Conservation (phyloP, 2,888 invertebrate species). For the Erebia epiphron region DNA sequence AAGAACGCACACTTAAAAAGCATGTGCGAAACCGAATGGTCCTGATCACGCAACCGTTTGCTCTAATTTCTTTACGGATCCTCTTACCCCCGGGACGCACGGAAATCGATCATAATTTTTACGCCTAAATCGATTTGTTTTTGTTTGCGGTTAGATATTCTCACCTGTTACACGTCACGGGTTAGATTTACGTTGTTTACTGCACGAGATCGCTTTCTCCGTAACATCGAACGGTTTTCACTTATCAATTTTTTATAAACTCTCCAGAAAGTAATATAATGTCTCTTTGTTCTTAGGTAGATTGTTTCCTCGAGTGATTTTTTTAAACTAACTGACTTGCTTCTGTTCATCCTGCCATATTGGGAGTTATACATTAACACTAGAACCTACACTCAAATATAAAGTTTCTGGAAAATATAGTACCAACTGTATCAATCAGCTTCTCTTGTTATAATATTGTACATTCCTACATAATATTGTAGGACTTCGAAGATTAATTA, state of each 20-base stretch:
- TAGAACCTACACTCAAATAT: no score
- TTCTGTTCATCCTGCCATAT: no score
- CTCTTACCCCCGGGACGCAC: slow-evolving; percentile 26
- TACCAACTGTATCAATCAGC: not conserved
- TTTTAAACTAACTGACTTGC: no score
- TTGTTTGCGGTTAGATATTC: slow-evolving; percentile 34
- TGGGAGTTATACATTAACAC: no score
- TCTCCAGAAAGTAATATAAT: no score
- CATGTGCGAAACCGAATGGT: slow-evolving; percentile 36
- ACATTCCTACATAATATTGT: no score
- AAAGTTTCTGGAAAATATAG: no score
- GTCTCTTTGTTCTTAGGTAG: no score
- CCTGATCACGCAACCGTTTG: slow-evolving; percentile 37
- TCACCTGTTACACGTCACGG: slow-evolving; percentile 35
- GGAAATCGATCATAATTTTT: slow-evolving; percentile 36
- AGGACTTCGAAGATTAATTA: not conserved
- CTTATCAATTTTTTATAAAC: not conserved
- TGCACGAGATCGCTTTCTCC: slow-evolving; percentile 27
- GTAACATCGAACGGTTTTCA: not conserved
- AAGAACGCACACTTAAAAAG: slow-evolving; percentile 21
- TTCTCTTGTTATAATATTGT: no score
- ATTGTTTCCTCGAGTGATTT: no score
- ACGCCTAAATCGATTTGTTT: slow-evolving; percentile 34
- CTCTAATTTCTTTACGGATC: slow-evolving; percentile 33
- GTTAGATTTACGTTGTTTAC: slow-evolving; percentile 27